phyloP scores from a whole-genome alignment of 1,140 invertebrate genomes.

The Drosophila quadrilineata region DNA sequence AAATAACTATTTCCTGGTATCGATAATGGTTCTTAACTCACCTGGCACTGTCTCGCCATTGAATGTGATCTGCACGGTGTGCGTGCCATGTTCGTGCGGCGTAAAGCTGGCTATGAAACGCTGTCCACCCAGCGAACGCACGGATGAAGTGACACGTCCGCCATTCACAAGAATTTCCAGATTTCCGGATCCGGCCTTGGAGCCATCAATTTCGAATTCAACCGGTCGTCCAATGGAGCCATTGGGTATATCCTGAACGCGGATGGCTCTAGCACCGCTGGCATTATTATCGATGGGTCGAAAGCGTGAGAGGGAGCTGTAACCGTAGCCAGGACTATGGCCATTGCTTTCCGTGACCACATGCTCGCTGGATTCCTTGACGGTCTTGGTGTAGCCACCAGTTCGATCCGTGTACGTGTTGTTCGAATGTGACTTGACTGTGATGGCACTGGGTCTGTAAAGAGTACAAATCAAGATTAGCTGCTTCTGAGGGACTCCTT shows the following conservation, averaged over 20 bases:
- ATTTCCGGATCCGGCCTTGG: constrained; percentile 96
- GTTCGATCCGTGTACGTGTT: constrained; percentile 74
- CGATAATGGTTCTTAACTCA: constrained; percentile 84
- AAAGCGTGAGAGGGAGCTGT: constrained; percentile 75
- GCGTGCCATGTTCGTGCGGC: constrained; percentile 91
- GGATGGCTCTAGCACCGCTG: constrained; percentile 88
- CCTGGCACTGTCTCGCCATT: constrained; percentile 96
- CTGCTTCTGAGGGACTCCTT: background rate
- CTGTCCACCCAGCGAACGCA: constrained; percentile 95
- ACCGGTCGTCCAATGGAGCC: constrained; percentile 93
- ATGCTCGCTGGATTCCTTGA: constrained; percentile 78
- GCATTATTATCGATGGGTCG: constrained; percentile 78
- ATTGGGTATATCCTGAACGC: constrained; percentile 92
- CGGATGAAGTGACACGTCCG: constrained; percentile 96
- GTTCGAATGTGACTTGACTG: constrained; percentile 79
- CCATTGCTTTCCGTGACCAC: constrained; percentile 75
- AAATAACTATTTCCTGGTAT: constrained; percentile 53
- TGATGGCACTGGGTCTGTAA: constrained; percentile 80
- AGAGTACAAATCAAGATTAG: background rate
- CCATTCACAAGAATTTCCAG: constrained; percentile 98
- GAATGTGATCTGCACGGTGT: constrained; percentile 97
- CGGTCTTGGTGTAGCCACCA: constrained; percentile 75
- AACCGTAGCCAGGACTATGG: constrained; percentile 52
- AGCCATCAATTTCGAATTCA: constrained; percentile 98
- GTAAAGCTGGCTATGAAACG: constrained; percentile 95